phyloP scores from a whole-genome alignment of 2,113 vertebrate genomes.

The Cynoglossus semilaevis region DNA sequence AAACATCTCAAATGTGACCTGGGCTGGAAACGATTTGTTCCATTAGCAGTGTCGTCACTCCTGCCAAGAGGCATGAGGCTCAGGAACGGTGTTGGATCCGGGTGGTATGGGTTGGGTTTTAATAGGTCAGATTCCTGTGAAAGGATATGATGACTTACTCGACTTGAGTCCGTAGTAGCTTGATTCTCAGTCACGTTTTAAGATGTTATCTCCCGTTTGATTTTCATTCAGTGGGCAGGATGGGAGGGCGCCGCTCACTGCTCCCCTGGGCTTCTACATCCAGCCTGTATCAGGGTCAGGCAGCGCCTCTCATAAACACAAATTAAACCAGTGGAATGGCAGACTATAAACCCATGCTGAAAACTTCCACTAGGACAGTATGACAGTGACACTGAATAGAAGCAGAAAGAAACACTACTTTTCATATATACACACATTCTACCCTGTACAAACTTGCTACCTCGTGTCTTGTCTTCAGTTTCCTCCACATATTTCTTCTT shows the following conservation, averaged over 20 bases:
- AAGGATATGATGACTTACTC: constrained; percentile 31
- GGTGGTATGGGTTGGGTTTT: background rate
- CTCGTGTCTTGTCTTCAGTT: too few species aligned
- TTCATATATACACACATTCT: too few species aligned
- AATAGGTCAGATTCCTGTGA: constrained; percentile 38
- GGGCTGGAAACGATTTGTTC: constrained; percentile 64
- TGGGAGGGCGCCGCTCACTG: constrained; percentile 69
- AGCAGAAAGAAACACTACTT: background rate
- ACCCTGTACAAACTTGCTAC: too few species aligned
- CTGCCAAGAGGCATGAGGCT: constrained; percentile 49
- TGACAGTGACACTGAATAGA: constrained; percentile 1
- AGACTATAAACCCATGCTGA: constrained; percentile 21
- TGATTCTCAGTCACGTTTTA: constrained; percentile 53
- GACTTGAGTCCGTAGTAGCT: constrained; percentile 31
- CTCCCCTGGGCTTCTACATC: constrained; percentile 59
- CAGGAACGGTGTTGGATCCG: background rate
- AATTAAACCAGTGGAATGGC: constrained; percentile 57
- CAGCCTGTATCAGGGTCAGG: constrained; percentile 61
- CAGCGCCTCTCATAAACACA: constrained; percentile 71
- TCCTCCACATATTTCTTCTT: too few species aligned
- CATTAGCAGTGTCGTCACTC: constrained; percentile 43
- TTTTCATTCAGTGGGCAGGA: constrained; percentile 74
- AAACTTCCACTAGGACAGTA: constrained; percentile 24
- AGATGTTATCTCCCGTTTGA: constrained; percentile 69
- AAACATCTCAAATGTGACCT: constrained; percentile 65